phyloP scores from a whole-genome alignment of 2,113 vertebrate genomes.

The Cyphomyrus plagiostoma region DNA sequence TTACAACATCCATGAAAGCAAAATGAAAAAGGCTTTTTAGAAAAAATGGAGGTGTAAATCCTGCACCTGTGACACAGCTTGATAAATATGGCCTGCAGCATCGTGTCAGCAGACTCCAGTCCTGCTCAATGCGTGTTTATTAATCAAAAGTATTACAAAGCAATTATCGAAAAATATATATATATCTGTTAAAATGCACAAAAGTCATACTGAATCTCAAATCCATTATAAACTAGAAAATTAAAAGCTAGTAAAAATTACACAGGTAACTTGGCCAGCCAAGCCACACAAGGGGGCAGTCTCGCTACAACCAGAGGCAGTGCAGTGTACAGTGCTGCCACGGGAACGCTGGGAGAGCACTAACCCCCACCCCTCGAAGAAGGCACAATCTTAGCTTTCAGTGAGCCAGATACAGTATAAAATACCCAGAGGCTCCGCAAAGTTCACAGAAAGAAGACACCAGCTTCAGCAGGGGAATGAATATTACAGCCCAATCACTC shows the following conservation, averaged over 20 bases:
- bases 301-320: slow-evolving; percentile 45
- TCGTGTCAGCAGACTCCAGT: slow-evolving; percentile 57
- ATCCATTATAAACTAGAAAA: slow-evolving; percentile 44
- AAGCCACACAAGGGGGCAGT: slow-evolving; percentile 65
- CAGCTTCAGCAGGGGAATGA: background rate
- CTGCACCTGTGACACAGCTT: slow-evolving; percentile 23
- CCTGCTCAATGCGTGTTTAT: slow-evolving; percentile 63
- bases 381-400: slow-evolving; percentile 26
- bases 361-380: background rate
- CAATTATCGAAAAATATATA: slow-evolving; percentile 49
- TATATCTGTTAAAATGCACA: slow-evolving; percentile 48
- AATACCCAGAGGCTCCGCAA: slow-evolving; percentile 2
- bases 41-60: background rate
- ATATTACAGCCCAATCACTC: background rate
- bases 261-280: slow-evolving; percentile 75
- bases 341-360: slow-evolving; percentile 43
- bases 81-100: slow-evolving; percentile 42
- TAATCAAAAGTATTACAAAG: slow-evolving; percentile 55
- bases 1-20: background rate
- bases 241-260: slow-evolving; percentile 43
- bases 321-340: slow-evolving; percentile 40
- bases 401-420: slow-evolving; percentile 47
- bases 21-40: background rate
- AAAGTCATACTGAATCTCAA: slow-evolving; percentile 29
- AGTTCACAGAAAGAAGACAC: background rate